Percentiles rank a stretch among this genome's conserved stretches.
Conservation (phyloP, 2,888 invertebrate species). For the Mythimna loreyi region DNA sequence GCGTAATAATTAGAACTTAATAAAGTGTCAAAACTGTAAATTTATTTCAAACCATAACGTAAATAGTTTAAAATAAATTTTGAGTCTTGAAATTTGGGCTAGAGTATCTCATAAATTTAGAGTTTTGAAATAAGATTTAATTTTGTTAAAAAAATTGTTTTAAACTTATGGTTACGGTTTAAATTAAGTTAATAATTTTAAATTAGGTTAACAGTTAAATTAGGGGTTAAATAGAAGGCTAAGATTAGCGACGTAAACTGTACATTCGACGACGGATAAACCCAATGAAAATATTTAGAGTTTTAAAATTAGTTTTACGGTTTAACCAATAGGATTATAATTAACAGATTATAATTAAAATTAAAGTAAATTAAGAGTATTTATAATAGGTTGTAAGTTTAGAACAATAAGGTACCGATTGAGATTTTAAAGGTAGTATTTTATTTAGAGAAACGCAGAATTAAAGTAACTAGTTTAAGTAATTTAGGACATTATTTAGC, state of each 20-base stretch:
- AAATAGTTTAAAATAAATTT: neutral
- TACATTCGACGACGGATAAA: too few relatives aligned
- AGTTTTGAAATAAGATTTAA: neutral
- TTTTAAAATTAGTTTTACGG: neutral
- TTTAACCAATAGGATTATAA: neutral
- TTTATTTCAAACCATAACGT: too few relatives aligned
- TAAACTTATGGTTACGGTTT: too few relatives aligned
- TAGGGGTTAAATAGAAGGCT: too few relatives aligned
- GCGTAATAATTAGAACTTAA: neutral
- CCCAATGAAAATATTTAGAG: too few relatives aligned
- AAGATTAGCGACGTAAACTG: too few relatives aligned
- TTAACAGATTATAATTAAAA: neutral
- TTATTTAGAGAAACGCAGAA: too few relatives aligned
- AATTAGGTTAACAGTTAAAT: neutral
- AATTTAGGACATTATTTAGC: too few relatives aligned
- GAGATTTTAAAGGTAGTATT: conserved; percentile 1
- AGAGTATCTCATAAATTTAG: neutral
- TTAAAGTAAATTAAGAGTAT: neutral
- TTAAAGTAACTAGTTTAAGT: neutral
- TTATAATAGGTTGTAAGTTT: neutral
- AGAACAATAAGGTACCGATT: neutral
- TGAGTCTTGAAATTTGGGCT: neutral
- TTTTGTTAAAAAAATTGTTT: too few relatives aligned
- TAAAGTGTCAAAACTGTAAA: neutral
- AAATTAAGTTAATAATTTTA: neutral